Conservation (phyloP, 1,140 invertebrate species). For the Chironomus tepperi region DNA sequence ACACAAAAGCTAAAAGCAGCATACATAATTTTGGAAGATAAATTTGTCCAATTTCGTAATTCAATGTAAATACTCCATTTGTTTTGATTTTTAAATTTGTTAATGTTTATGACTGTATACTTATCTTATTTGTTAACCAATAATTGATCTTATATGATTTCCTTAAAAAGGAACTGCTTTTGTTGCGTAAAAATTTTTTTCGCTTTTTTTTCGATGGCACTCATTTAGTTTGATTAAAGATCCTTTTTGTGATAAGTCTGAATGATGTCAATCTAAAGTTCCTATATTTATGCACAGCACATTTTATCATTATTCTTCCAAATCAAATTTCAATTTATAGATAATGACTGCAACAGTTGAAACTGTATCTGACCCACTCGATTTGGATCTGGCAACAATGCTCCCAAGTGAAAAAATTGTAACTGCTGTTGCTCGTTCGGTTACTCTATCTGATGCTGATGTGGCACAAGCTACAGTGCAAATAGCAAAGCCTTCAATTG, state of each 20-base stretch:
- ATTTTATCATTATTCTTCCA: neutral
- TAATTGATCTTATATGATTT: neutral
- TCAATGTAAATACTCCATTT: neutral
- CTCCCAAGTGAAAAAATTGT: conserved; percentile 73
- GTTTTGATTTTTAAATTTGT: neutral
- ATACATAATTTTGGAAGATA: too few relatives aligned
- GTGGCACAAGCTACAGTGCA: conserved; percentile 58
- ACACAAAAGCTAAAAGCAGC: too few relatives aligned
- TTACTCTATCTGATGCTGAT: conserved; percentile 82
- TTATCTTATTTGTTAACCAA: neutral
- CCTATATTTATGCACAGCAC: too few relatives aligned
- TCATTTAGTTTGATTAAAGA: neutral
- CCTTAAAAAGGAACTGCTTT: neutral
- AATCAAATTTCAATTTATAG: conserved; percentile 43
- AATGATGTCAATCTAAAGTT: conserved; percentile 26
- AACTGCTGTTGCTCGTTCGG: conserved; percentile 70
- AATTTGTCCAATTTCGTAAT: neutral
- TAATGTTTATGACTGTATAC: neutral
- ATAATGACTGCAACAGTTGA: conserved; percentile 90
- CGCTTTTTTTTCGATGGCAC: neutral
- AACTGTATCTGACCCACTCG: conserved; percentile 81
- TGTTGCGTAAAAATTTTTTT: conserved; percentile 1
- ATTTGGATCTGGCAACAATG: conserved; percentile 62
- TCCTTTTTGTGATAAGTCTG: conserved; percentile 26
- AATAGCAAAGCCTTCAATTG: conserved; percentile 55